Base-by-base conservation (phyloP, 1,140 invertebrate species). In the Halesus radiatus region DNA sequence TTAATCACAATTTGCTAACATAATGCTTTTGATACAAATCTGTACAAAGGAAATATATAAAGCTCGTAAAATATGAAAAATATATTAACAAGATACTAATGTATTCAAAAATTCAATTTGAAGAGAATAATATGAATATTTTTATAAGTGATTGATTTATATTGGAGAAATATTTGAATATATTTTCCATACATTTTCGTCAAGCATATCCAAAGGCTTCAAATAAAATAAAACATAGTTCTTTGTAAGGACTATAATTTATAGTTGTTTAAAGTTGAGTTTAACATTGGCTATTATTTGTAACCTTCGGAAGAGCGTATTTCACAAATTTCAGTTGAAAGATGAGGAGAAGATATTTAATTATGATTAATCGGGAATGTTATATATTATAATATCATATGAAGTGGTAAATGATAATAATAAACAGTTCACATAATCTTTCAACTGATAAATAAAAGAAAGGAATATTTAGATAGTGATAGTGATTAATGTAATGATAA, bases 401-500 rank as follows among this genome's bases (percentile, higher is more conserved):
- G 7, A 37, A 37, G 32, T 8, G 7, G 3, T 8, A 37, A 37
- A 37, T 37, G 26, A 29, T 29, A 29, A 29, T 29, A 29, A 29
- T 29, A 29, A 37, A 37, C 7, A 72, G 3, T 72, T 72, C 68
- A 72, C 18, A 20, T 53, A 13, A 72, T 72, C 13, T 72, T 72
- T 26, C 68, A 72, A 72, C 68, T 23, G 50, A 3, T 18, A 20
- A 66, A 32, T 66, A 16, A 66, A 13, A 26, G 62, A 66, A 66
- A 66, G 29, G 29, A 66, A 66, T 29, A 66, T 3, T 26, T 22
- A 66, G n/a, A 29, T n/a, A 66, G 29, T 66, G 26, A 45, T 22
- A n/a, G 62, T 26, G 62, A 32, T 64, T 64, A 64, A 64, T 64
- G 60, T 66, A n/a, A 66, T 66, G 26, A 66, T 66, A 66, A 29